These are phyloP conservation scores for Patella depressa DNA, from an alignment of 2,888 invertebrate genomes.

Conservation along the genomic window DNA sequence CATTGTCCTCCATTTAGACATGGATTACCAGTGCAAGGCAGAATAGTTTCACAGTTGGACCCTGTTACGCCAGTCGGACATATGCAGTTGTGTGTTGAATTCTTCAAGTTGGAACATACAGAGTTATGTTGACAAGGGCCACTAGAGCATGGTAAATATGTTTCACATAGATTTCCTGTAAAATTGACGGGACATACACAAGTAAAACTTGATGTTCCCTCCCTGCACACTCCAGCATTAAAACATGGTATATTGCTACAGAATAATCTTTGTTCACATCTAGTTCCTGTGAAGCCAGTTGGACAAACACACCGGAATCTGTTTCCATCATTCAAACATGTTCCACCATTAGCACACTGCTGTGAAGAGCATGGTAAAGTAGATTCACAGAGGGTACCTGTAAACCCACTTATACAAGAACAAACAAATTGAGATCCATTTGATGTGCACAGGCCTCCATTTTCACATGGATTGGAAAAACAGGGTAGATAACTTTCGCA, in stretches of 20 bases:
- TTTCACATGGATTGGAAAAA: constrained; percentile 46
- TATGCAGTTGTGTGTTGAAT: constrained; percentile 27
- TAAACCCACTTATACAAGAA: constrained; percentile 45
- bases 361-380: constrained; percentile 26
- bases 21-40: constrained; percentile 43
- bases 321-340: constrained; percentile 34
- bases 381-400: constrained; percentile 45
- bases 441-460: constrained; percentile 50
- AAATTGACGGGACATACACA: constrained; percentile 38
- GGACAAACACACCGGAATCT: constrained; percentile 41
- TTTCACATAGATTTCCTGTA: constrained; percentile 35
- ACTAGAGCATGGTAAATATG: constrained; percentile 27
- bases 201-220: constrained; percentile 16
- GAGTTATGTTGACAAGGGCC: constrained; percentile 43
- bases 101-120: constrained; percentile 22
- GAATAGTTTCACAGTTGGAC: constrained; percentile 31
- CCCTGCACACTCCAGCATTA: constrained; percentile 46
- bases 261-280: constrained; percentile 43
- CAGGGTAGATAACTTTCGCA: constrained; percentile 56
- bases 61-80: constrained; percentile 32
- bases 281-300: constrained; percentile 39
- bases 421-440: constrained; percentile 35
- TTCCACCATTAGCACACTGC: constrained; percentile 43
- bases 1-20: constrained; percentile 50
- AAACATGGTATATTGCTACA: constrained; percentile 49